Evolutionary conservation across 2,888 invertebrate species (phyloP), one percentile per base, ranked within the genome.

Genomic region (Orchesella flavescens): DNA sequence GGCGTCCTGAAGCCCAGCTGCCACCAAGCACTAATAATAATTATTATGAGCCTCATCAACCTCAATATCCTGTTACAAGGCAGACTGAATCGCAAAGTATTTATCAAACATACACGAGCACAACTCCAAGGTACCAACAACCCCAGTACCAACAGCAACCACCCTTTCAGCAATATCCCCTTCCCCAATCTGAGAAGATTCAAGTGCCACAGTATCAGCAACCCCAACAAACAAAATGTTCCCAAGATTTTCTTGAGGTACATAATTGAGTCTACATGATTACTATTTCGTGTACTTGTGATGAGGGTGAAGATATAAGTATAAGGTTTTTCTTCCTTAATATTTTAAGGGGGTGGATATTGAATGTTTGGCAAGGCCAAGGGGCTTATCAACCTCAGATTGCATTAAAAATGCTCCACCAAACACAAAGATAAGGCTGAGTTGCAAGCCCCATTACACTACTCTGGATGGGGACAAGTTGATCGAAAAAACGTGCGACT

Each of bases 341-440:
- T 21, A 66, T 34, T 61, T 61, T 3, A 9, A 82, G 81, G 81
- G 81, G 7, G 69, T 82, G 7, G 81, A 82, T n/a, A 82, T 82
- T 24, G 75, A 75, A 34, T 82, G 81, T 24, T n/a, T 79, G 2
- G 69, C 61, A 61, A 34, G 81, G 7, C 53, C 13, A 21, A 15
- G 46, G 53, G 63, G 69, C 13, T 49, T 68, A n/a, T 57, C 68
- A 44, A 74, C n/a, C 5, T 13, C 19, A 21, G 83, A 83, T 10
- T 83, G 83, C 59, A 83, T 78, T 23, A 77, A 78, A 13, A 55
- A 23, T 55, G 83, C 83, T 19, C 75, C 73, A 66, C 24, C 49
- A 15, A 53, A 55, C 21, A 73, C 83, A 15, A 66, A 21, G 44
- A 72, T 77, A 1, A 65, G 71, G 12, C 19, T 83, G 10, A 72